A percentile compares a stretch with the other conserved stretches of the same genome.
phyloP scores from a whole-genome alignment of 2,888 invertebrate species.

The Arge pagana region DNA sequence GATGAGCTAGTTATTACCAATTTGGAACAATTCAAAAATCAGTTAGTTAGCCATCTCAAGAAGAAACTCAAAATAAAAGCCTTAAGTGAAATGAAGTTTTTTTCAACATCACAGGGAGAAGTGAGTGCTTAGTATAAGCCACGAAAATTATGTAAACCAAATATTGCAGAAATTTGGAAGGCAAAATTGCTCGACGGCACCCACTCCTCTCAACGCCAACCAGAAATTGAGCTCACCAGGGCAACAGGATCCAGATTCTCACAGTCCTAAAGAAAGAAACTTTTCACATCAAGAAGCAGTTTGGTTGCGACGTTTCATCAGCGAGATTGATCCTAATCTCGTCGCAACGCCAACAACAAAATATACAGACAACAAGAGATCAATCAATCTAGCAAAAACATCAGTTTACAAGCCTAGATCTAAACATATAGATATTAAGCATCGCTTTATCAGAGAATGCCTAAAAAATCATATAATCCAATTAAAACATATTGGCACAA shows the following conservation, averaged over 20 bases:
- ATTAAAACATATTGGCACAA: conserved; percentile 24
- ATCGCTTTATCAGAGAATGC: conserved; percentile 32
- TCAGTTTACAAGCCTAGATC: conserved; percentile 27
- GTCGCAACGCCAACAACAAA: conserved; percentile 13
- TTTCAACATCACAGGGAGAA: background rate
- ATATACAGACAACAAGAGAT: conserved; percentile 30
- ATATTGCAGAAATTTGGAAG: background rate
- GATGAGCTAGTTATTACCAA: background rate
- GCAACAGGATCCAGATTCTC: conserved; percentile 32
- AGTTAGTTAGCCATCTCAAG: background rate
- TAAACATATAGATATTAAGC: conserved; percentile 35
- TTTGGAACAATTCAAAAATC: too few relatives aligned
- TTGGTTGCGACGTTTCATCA: conserved; percentile 29
- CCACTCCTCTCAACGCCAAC: background rate
- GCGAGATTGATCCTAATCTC: conserved; percentile 22
- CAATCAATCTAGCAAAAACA: conserved; percentile 28
- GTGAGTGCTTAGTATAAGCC: background rate
- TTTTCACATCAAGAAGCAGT: conserved; percentile 39
- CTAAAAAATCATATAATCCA: conserved; percentile 24
- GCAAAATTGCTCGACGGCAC: background rate
- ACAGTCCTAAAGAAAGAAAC: conserved; percentile 32
- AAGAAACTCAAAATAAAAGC: background rate
- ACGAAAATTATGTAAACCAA: background rate
- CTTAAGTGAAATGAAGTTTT: background rate
- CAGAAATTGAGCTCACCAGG: background rate